Base-by-base conservation (phyloP, 2,113 vertebrate species). In the Bostrychus sinensis region DNA sequence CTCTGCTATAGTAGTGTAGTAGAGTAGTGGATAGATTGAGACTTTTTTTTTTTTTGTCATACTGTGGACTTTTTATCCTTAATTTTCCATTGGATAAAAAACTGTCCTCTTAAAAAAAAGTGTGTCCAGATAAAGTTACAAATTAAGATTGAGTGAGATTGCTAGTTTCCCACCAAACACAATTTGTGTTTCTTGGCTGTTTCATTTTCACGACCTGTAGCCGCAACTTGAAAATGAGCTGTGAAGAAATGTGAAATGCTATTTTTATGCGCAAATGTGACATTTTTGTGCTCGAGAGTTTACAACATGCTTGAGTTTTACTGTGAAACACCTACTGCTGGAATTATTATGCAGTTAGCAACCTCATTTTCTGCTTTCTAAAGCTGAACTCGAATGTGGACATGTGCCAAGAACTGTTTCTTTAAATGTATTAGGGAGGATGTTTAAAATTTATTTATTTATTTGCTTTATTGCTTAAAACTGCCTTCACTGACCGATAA, bases 211-310 rank as follows among this genome's bases (percentile, higher is more conserved):
- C 51, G 32, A 19, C 51, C 28, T 54, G 3, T 54, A n/a, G 16
- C 51, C 32, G n/a, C 51, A 20, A 17, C 8, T 34, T 28, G 48
- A 20, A 34, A 20, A 55, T 36, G 30, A 55, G 51, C n/a, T 55
- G 51, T 51, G 14, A 51, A 51, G 17, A 50, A 55, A 36, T 2
- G 17, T 5, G n/a, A 32, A 32, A 20, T 19, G 26, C 10, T 36
- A 55, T 55, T 55, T 30, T 55, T 55, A 36, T 17, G 11, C n/a
- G 10, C 16, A 11, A 17, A 36, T 34, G 28, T 34, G 17, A 54
- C n/a, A 34, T 54, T 54, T 30, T 32, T 12, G 13, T 12, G 7
- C 46, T 54, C 26, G 37, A 12, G 37, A 38, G 2, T 38, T 38
- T 38, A 38, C 12, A 14, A 38, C 13, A n/a, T 17, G 16, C 50